Percentiles rank a stretch among this genome's conserved stretches.
Conservation (phyloP, 2,797 vertebrate species). For the Pachyuromys duprasi region DNA sequence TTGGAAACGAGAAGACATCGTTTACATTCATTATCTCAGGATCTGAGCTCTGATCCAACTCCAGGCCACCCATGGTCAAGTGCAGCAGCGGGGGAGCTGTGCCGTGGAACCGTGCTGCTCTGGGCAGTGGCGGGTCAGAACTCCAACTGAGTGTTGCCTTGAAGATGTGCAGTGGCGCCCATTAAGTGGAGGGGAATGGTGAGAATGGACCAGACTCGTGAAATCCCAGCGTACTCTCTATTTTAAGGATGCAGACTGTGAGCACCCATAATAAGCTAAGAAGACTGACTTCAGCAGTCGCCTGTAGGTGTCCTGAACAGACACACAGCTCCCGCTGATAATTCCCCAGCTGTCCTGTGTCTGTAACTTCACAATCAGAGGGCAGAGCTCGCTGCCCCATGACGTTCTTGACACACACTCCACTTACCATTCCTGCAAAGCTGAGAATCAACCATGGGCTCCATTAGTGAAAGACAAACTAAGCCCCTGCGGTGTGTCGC, state of each 20-base stretch:
- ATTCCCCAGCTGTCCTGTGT: background rate
- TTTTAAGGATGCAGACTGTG: background rate
- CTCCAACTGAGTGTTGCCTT: background rate
- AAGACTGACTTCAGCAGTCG: background rate
- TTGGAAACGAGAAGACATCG: background rate
- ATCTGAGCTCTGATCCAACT: background rate
- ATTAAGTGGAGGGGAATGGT: background rate
- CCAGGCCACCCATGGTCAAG: background rate
- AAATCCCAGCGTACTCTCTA: background rate
- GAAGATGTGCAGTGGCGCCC: background rate
- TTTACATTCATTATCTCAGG: background rate
- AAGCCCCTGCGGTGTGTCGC: background rate
- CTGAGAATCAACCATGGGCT: background rate
- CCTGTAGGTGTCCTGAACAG: background rate
- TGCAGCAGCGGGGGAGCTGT: rapidly evolving
- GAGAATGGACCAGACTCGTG: background rate
- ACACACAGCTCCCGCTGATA: background rate
- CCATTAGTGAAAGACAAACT: background rate
- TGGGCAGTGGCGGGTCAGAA: background rate
- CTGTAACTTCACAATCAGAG: background rate
- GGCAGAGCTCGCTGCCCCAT: background rate
- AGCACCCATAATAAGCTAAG: background rate
- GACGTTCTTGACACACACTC: background rate
- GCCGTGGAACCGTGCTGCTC: too few relatives aligned
- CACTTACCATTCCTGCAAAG: background rate